A percentile compares a stretch with the other conserved stretches of the same genome.
These are phyloP conservation scores for Chrysomallon squamiferum DNA, from an alignment of 1,140 invertebrate genomes.

Conservation along the genomic window DNA sequence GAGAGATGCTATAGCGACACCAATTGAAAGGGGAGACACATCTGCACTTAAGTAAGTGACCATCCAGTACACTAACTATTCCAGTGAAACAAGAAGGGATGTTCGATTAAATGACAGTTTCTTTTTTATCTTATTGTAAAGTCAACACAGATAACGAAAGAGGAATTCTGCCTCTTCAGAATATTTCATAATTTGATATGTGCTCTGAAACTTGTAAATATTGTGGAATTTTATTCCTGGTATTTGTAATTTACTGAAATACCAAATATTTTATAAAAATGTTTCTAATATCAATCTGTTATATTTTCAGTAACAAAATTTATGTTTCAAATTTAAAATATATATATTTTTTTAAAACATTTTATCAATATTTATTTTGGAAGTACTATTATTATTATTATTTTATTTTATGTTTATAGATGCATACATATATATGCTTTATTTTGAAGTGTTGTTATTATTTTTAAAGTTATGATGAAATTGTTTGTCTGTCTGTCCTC, in stretches of 20 bases:
- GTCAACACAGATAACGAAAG: too few species aligned
- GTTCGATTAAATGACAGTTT: too few species aligned
- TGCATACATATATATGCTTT: background rate
- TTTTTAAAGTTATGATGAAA: background rate
- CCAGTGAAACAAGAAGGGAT: too few species aligned
- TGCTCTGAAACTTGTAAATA: too few species aligned
- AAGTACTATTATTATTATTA: too few species aligned
- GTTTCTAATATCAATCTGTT: background rate
- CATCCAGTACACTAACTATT: too few species aligned
- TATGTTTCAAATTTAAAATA: background rate
- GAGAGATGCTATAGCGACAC: constrained; percentile 69
- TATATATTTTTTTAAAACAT: background rate
- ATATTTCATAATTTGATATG: too few species aligned
- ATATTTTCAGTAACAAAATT: background rate
- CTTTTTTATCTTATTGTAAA: too few species aligned
- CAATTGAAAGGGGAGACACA: constrained; percentile 30
- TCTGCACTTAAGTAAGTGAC: constrained; percentile 39
- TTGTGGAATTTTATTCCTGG: too few species aligned
- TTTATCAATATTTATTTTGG: too few species aligned
- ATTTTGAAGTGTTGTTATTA: background rate
- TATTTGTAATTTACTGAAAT: background rate
- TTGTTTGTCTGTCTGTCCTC: background rate
- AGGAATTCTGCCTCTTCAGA: too few species aligned
- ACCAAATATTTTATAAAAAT: background rate
- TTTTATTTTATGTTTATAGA: too few species aligned